Evolutionary conservation across 2,888 invertebrate species (phyloP), one percentile per base, ranked within the genome.

Genomic region (Philaethria dido): DNA sequence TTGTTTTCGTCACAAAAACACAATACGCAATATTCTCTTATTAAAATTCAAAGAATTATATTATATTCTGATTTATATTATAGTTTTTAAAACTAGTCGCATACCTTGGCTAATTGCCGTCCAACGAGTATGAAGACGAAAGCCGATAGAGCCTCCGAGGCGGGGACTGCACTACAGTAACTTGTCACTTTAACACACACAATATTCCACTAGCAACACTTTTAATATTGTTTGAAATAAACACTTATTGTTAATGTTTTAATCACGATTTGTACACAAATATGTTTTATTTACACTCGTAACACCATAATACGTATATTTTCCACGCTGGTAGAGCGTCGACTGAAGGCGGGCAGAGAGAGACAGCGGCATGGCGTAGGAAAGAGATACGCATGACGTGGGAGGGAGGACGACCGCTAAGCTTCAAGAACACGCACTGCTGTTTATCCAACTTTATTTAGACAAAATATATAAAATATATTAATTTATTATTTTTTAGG

Each of bases 351-450:
- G 74, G 86, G 73, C 73, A 78, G 89, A 91, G 80, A 83, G 87
- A 86, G 91, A 91, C 69, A 76, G 86, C 77, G 80, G 74, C 80
- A 88, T 83, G 81, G 77, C 75, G 87, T 72, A 74, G 77, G 84
- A 90, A 73, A 82, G 89, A 91, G 89, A 90, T 77, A 83, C 70
- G 70, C 64, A 74, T 84, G 78, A 82, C 80, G 87, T 87, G 83
- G 87, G 85, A 87, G 87, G 88, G 89, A 88, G 87, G 86, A 85
- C 85, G 80, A 87, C 85, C 83, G 86, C 86, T 84, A 82, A 79
- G 82, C 82, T 83, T 83, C 82, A 87, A 85, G 86, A 88, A 80
- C 84, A 84, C 89, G 85, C 85, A 81, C 71, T 86, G 88, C 72
- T 85, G 81, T 78, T 83, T 85, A 83, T 78, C 67, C 74, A 72